phyloP scores from a whole-genome alignment of 2,113 vertebrate genomes.

The Eidolon helvum region DNA sequence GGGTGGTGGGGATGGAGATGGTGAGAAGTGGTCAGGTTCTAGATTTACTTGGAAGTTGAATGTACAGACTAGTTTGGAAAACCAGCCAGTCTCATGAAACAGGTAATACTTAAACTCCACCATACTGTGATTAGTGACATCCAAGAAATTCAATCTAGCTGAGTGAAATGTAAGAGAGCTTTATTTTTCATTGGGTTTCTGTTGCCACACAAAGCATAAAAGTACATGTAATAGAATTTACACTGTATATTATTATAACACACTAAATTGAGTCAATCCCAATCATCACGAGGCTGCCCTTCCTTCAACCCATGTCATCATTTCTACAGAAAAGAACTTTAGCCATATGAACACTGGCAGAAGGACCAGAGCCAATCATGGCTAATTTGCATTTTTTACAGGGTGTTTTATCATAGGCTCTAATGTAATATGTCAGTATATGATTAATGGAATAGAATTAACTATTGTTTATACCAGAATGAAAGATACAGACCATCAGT shows the following conservation, averaged over 20 bases:
- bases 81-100: not conserved
- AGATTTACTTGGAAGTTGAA: not conserved
- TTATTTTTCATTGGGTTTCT: conserved; percentile 9
- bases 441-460: not conserved
- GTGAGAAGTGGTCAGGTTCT: not conserved
- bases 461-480: not conserved
- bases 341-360: not conserved
- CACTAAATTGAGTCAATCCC: not conserved
- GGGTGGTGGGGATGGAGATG: not conserved
- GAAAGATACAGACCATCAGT: not conserved
- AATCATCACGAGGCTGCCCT: not conserved
- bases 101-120: not conserved
- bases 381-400: not conserved
- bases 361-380: not conserved
- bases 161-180: not conserved
- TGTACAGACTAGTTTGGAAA: not conserved
- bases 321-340: not conserved
- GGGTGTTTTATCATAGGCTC: not conserved
- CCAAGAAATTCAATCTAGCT: not conserved
- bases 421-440: not conserved
- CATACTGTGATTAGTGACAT: not conserved
- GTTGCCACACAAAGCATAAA: not conserved
- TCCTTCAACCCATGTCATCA: not conserved
- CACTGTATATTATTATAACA: not conserved
- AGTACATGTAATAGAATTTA: not conserved